Conservation (phyloP, 2,888 invertebrate species). For the Graphium colonna region DNA sequence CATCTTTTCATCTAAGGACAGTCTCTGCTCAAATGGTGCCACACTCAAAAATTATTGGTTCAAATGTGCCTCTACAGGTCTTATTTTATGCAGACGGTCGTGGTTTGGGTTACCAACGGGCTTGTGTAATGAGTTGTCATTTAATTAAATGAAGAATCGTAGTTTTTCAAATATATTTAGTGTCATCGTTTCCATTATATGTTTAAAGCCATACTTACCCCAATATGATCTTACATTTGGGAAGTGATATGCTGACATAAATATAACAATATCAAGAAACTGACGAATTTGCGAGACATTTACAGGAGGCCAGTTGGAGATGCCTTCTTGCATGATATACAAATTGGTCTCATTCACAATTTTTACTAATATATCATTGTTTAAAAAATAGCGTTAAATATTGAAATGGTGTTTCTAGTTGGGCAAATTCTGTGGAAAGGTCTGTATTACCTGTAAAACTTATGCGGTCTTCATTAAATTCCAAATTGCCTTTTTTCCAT, state of each 20-base stretch:
- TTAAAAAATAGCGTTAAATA: slow-evolving; percentile 21
- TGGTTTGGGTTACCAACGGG: slow-evolving; percentile 12
- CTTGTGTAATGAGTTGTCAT: slow-evolving; percentile 22
- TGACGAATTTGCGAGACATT: slow-evolving; percentile 26
- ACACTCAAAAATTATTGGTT: slow-evolving; percentile 3
- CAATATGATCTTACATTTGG: slow-evolving; percentile 26
- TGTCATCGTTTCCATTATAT: slow-evolving; percentile 26
- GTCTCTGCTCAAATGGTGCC: slow-evolving; percentile 24
- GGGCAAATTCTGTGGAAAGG: slow-evolving; percentile 20
- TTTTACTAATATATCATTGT: slow-evolving; percentile 5
- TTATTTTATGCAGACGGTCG: slow-evolving; percentile 2
- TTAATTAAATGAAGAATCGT: slow-evolving; percentile 24
- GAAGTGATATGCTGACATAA: slow-evolving; percentile 26
- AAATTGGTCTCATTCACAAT: slow-evolving; percentile 26
- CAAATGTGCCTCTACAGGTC: background rate
- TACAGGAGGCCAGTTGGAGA: slow-evolving; percentile 17
- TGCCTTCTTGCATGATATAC: slow-evolving; percentile 26
- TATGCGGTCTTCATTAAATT: too few species aligned
- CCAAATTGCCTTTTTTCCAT: slow-evolving; percentile 15
- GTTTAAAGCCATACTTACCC: slow-evolving; percentile 25
- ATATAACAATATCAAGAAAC: slow-evolving; percentile 22
- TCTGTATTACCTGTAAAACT: slow-evolving; percentile 25
- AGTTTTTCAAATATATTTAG: slow-evolving; percentile 25
- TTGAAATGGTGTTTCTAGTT: slow-evolving; percentile 21
- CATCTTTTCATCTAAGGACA: slow-evolving; percentile 32